phyloP scores from a whole-genome alignment of 2,797 vertebrate genomes.

The Chiloscyllium punctatum region DNA sequence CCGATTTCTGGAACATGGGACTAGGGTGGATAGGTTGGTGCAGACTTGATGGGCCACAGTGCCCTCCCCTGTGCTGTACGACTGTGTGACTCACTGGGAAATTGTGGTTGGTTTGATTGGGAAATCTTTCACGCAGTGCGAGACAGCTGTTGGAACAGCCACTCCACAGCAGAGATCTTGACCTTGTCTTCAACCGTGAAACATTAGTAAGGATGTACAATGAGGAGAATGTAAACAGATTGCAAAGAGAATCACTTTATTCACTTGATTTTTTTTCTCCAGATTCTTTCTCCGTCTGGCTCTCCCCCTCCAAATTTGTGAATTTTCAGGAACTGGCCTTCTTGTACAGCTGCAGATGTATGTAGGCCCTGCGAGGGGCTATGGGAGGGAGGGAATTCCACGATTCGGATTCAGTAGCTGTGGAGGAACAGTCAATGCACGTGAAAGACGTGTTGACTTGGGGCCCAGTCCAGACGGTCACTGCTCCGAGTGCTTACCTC shows the following conservation, averaged over 20 bases:
- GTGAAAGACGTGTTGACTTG: too few relatives aligned
- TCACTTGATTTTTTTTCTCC: neutral
- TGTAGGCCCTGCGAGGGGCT: neutral
- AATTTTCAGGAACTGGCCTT: neutral
- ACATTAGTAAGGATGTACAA: neutral
- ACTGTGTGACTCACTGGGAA: too few relatives aligned
- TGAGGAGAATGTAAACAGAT: neutral
- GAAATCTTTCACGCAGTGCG: neutral
- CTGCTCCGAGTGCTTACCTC: neutral
- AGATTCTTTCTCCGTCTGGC: neutral
- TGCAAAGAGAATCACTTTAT: neutral
- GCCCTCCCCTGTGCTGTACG: too few relatives aligned
- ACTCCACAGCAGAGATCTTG: neutral
- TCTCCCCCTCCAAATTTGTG: neutral
- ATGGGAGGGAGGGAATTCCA: neutral
- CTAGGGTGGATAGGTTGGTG: too few relatives aligned
- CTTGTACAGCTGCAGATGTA: neutral
- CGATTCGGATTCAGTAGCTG: neutral
- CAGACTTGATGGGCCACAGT: too few relatives aligned
- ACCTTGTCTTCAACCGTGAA: neutral
- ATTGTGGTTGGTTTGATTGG: neutral
- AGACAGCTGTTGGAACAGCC: neutral
- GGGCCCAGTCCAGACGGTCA: neutral
- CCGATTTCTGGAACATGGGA: too few relatives aligned
- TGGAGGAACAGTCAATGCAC: neutral